Base-by-base conservation (phyloP, 2,888 invertebrate genomes). In the Baccha elongata region DNA sequence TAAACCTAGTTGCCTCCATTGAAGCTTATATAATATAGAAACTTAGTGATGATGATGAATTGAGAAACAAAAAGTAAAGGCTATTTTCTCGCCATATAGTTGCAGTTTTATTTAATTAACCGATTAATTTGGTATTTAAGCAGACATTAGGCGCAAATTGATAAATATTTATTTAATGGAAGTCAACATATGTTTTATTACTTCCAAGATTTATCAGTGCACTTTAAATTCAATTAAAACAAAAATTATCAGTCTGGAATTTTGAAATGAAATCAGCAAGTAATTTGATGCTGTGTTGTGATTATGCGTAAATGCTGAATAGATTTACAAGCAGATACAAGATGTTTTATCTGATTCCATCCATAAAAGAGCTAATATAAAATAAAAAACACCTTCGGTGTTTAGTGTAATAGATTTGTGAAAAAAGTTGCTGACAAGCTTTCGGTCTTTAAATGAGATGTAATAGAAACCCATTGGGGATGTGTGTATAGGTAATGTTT, bases 101-200 rank as follows among this genome's bases (percentile, higher is more conserved):
- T 21, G 21, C 1, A 8, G 26, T 44, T 46, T 50, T 73, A 23
- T 62, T 26, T 64, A 64, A 80, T 79, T 68, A 73, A 67, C 15
- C 52, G 46, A 46, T 46, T 73, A 68, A 68, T 62, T 46, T 53
- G 48, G 60, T 32, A 42, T 44, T 62, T 44, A 73, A 60, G 65
- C 32, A n/a, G 37, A 3, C 13, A 29, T 46, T 52, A 29, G 19
- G 32, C 21, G 23, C 19, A 37, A 68, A 73, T 58, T 73, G 65
- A 78, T 72, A 67, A 78, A 74, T 74, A 74, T 73, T 79, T 48
- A 79, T 74, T 23, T n/a, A 53, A 53, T 69, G 1, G n/a, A 37
- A 23, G 53, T 35, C 52, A 46, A 44, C 26, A 44, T 26, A 42
- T 21, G 42, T 44, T 29, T 44, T 3, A 23, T 44, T 60, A 42